Conservation (phyloP, 2,113 vertebrate species). For the Embiotoca jacksoni region DNA sequence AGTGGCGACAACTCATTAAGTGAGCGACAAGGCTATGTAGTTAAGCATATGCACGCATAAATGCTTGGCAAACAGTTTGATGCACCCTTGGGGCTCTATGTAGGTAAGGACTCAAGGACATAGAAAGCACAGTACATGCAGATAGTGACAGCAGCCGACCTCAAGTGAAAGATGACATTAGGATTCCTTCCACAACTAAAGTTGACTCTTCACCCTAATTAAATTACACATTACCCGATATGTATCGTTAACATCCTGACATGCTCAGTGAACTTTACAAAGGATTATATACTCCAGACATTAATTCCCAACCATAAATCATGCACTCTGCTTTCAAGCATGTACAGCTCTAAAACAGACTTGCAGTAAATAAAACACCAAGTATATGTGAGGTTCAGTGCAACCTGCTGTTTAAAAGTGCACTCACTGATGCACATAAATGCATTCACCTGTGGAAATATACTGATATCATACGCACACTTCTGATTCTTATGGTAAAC, state of each 20-base stretch:
- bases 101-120: constrained; percentile 42
- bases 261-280: background rate
- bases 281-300: background rate
- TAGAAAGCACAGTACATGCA: constrained; percentile 24
- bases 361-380: background rate
- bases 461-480: background rate
- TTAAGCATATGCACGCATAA: constrained; percentile 33
- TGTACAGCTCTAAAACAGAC: background rate
- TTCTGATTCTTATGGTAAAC: background rate
- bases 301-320: background rate
- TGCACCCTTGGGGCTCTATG: constrained; percentile 20
- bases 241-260: constrained; percentile 15
- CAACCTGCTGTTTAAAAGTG: background rate
- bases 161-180: constrained; percentile 37
- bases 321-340: background rate
- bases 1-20: constrained; percentile 6
- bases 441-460: background rate
- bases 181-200: constrained; percentile 34
- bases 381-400: background rate
- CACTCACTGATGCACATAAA: constrained; percentile 2
- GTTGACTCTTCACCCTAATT: constrained; percentile 14
- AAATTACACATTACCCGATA: constrained; percentile 9
- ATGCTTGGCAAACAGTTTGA: constrained; percentile 24
- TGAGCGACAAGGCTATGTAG: background rate
- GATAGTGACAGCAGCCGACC: constrained; percentile 11